These are phyloP conservation scores for Cephalopachus bancanus DNA, from an alignment of 2,797 vertebrate species.

Conservation along the genomic window DNA sequence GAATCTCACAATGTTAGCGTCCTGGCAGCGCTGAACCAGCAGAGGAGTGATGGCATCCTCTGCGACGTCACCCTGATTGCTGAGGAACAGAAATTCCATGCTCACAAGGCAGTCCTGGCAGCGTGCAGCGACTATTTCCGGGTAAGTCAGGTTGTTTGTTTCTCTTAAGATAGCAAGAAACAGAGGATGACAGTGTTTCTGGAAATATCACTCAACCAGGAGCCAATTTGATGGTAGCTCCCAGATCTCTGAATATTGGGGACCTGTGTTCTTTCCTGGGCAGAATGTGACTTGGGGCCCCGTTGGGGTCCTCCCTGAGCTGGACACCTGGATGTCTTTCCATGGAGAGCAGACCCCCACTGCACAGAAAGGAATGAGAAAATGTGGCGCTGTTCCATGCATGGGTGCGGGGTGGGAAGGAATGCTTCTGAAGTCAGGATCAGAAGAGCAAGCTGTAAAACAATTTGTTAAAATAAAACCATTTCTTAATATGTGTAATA, in stretches of 20 bases:
- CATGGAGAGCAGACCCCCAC: not conserved
- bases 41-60: conserved; percentile 96
- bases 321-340: not conserved
- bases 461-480: not conserved
- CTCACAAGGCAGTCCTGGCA: conserved; percentile 97
- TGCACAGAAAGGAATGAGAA: not conserved
- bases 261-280: not conserved
- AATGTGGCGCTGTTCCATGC: not conserved
- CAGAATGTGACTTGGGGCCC: not conserved
- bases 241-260: not conserved
- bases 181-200: not conserved
- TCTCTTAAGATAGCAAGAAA: not conserved
- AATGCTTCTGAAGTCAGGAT: not conserved
- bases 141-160: conserved; percentile 89
- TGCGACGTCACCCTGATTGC: conserved; percentile 98
- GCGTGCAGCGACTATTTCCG: conserved; percentile 99
- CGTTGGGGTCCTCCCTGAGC: fast-evolving
- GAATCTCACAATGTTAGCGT: conserved; percentile 97
- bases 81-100: conserved; percentile 97
- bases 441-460: not conserved
- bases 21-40: conserved; percentile 97
- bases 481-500: not conserved
- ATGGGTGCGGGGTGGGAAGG: not conserved
- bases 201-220: not conserved
- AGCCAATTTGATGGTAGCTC: not conserved